Evolutionary conservation across 2,888 invertebrate genomes (phyloP), one percentile per base, ranked within the genome.

Genomic region (Xiphydria camelus): DNA sequence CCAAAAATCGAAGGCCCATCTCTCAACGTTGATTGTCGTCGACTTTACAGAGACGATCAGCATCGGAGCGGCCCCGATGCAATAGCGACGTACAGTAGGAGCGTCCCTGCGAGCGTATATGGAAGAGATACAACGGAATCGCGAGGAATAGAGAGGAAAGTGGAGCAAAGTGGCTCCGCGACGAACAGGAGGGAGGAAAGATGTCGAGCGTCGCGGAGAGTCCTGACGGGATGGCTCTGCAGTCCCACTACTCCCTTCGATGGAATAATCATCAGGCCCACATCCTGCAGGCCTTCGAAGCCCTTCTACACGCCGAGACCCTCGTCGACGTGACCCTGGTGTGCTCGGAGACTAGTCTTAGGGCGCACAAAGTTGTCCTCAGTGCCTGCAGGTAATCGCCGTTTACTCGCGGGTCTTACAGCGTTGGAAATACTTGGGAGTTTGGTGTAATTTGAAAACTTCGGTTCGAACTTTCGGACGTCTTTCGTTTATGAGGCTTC

Each of bases 251-350:
- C 79, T 92, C 91, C 73, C 82, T 94, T 69, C 85, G 91, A 77
- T 94, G 94, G 94, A 92, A 92, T 82, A 93, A 93, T 80, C 94
- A 94, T 80, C 91, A 91, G 76, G 85, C 85, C 61, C 91, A 94
- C 77, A 86, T 94, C 70, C 82, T 93, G 60, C 84, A 88, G 65
- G 88, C 93, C 39, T 93, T 94, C 78, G 93, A 92, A 70, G 87
- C 88, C n/a, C 82, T 94, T 50, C 82, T 93, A 52, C 89, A 91
- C 69, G 88, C 88, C 15, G 92, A 92, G 78, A 85, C 88, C 5
- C 83, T 93, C 42, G 93, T 93, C 48, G 94, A 94, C 75, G 93
- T 94, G 47, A 93, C 94, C 12, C 82, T 94, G 53, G 91, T 94
- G 33, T 93, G 93, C 74, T 87, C 90, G 51, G 92, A 91, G 70